Percentiles rank a stretch among this genome's conserved stretches.
These are phyloP conservation scores for Chaetodon trifascialis DNA, from an alignment of 2,113 vertebrate genomes.

Conservation along the genomic window DNA sequence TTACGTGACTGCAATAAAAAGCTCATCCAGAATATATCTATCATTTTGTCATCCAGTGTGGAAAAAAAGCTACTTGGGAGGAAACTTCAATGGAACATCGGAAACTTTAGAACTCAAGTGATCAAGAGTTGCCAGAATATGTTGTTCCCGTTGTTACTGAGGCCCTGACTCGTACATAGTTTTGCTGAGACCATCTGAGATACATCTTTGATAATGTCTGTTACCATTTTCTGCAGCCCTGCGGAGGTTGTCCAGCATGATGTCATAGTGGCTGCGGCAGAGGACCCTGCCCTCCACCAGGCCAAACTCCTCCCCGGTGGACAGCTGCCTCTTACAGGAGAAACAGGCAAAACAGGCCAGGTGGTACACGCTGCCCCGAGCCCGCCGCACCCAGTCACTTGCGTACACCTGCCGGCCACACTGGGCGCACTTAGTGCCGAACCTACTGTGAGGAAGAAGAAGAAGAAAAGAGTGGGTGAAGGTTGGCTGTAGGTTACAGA, in stretches of 20 bases:
- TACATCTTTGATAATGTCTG: not conserved
- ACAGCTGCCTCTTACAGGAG: constrained; percentile 96
- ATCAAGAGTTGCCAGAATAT: not conserved
- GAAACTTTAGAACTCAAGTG: constrained; percentile 4
- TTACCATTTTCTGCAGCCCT: constrained; percentile 92
- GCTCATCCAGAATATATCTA: not conserved
- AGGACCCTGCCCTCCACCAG: constrained; percentile 96
- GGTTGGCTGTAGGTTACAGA: constrained; percentile 9
- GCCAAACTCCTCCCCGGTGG: constrained; percentile 95
- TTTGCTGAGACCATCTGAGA: not conserved
- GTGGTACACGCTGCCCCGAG: constrained; percentile 94
- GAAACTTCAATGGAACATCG: not conserved
- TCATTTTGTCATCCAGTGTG: not conserved
- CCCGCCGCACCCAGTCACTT: constrained; percentile 96
- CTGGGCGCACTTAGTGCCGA: constrained; percentile 94
- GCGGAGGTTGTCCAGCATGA: constrained; percentile 95
- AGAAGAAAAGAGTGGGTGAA: constrained; percentile 30
- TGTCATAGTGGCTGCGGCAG: constrained; percentile 95
- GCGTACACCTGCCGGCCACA: constrained; percentile 94
- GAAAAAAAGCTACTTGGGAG: not conserved
- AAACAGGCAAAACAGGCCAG: constrained; percentile 96
- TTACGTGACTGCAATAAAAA: not conserved
- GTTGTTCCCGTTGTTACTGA: not conserved
- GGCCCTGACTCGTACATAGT: not conserved
- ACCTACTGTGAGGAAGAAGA: constrained; percentile 87